Evolutionary conservation across 2,888 invertebrate species (phyloP), one percentile per base, ranked within the genome.

Genomic region (Clostera curtula): DNA sequence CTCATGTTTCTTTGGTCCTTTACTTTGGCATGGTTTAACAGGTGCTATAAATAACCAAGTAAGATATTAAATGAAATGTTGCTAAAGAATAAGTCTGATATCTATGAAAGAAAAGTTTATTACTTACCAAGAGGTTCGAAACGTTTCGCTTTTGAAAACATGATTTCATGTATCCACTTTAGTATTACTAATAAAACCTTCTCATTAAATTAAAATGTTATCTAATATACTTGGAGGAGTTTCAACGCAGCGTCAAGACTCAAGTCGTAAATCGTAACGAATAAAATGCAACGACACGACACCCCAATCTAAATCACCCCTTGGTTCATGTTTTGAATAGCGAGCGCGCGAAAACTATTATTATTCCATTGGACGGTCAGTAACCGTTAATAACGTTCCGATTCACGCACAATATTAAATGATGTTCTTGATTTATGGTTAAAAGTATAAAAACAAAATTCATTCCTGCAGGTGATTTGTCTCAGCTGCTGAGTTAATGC

Each of bases 141-240:
- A 32, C 82, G 64, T 43, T 82, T 82, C 8, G 82, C 79, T 57
- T 83, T 83, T 5, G 82, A 77, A 49, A 83, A 83, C 82, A 83
- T 82, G 33, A 27, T 65, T 33, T 31, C 24, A 8, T 8, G 13
- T 8, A 13, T 3, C n/a, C 12, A 13, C 18, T 5, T 18, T n/a
- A 3, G 3, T n/a, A 18, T 5, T 8, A 19, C 11, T 19, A 19
- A 3, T 10, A 11, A 19, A 19, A 3, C 11, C n/a, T n/a, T n/a
- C n/a, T n/a, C n/a, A n/a, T n/a, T n/a, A n/a, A n/a, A n/a, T n/a
- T n/a, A n/a, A n/a, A n/a, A n/a, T n/a, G n/a, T n/a, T n/a, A n/a
- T n/a, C n/a, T n/a, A n/a, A n/a, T n/a, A n/a, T n/a, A n/a, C n/a
- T n/a, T n/a, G n/a, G n/a, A n/a, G n/a, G n/a, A n/a, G n/a, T n/a